A percentile compares a stretch with the other conserved stretches of the same genome.
phyloP scores from a whole-genome alignment of 1,140 invertebrate species.

The Heliconius himera region DNA sequence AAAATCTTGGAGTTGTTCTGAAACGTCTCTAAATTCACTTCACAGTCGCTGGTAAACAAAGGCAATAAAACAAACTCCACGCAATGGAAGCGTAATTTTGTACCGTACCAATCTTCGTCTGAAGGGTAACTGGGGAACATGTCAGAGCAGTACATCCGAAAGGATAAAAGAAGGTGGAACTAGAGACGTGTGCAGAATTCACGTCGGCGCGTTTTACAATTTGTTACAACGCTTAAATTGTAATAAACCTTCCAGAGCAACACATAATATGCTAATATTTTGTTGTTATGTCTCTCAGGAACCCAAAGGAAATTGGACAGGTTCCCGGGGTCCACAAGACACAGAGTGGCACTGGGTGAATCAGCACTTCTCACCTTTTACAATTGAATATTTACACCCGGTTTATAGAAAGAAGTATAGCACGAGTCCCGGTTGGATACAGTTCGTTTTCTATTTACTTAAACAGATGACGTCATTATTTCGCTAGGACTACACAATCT shows the following conservation, averaged over 20 bases:
- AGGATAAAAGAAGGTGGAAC: slow-evolving; percentile 67
- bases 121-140: slow-evolving; percentile 54
- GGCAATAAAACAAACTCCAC: slow-evolving; percentile 48
- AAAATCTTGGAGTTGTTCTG: background rate
- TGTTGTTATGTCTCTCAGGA: slow-evolving; percentile 42
- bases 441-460: slow-evolving; percentile 76
- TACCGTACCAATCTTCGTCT: slow-evolving; percentile 40
- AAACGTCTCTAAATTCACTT: slow-evolving; percentile 29
- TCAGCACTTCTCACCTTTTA: slow-evolving; percentile 27
- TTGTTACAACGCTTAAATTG: slow-evolving; percentile 78
- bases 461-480: slow-evolving; percentile 76
- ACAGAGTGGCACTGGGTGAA: background rate
- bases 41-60: slow-evolving; percentile 39
- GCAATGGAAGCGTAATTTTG: slow-evolving; percentile 46
- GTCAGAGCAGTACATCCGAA: slow-evolving; percentile 58
- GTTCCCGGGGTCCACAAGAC: slow-evolving; percentile 15
- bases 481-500: slow-evolving; percentile 60
- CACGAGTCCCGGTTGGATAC: slow-evolving; percentile 70
- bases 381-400: slow-evolving; percentile 43
- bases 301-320: slow-evolving; percentile 28
- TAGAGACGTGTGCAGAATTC: slow-evolving; percentile 69
- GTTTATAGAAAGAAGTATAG: slow-evolving; percentile 75
- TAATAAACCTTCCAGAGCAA: slow-evolving; percentile 72
- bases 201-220: slow-evolving; percentile 74
- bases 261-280: slow-evolving; percentile 45